These are phyloP conservation scores for Nasonia longicornis DNA, from an alignment of 1,140 invertebrate species.

Conservation along the genomic window DNA sequence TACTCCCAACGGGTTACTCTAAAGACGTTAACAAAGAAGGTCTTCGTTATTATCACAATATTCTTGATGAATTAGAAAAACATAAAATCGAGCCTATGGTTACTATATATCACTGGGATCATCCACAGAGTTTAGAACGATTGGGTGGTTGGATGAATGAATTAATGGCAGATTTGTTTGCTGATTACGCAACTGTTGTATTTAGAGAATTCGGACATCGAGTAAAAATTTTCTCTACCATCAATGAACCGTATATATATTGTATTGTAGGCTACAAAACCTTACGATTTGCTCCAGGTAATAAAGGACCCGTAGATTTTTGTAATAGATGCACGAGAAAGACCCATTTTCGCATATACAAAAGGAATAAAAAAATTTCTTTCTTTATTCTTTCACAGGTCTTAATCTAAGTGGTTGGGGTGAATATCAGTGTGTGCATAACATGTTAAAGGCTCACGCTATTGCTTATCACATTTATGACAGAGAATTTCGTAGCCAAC, in stretches of 20 bases:
- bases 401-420: background rate
- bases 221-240: slow-evolving; percentile 66
- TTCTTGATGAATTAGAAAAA: slow-evolving; percentile 71
- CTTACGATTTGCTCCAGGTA: background rate
- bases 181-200: slow-evolving; percentile 68
- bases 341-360: no score
- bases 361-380: background rate
- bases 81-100: slow-evolving; percentile 69
- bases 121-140: slow-evolving; percentile 66
- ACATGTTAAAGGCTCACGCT: slow-evolving; percentile 50
- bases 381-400: background rate
- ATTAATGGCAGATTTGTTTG: slow-evolving; percentile 70
- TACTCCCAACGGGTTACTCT: slow-evolving; percentile 71
- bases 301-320: background rate
- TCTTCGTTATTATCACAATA: slow-evolving; percentile 72
- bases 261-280: background rate
- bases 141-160: slow-evolving; percentile 75
- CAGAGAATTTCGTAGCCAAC: slow-evolving; percentile 57
- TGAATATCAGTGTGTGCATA: slow-evolving; percentile 2
- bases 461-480: slow-evolving; percentile 68
- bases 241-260: slow-evolving; percentile 65
- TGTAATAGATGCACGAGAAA: no score
- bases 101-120: slow-evolving; percentile 72
- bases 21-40: slow-evolving; percentile 69
- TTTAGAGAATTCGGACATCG: slow-evolving; percentile 66